phyloP scores from a whole-genome alignment of 2,888 invertebrate genomes.

The Horisme vitalbata region DNA sequence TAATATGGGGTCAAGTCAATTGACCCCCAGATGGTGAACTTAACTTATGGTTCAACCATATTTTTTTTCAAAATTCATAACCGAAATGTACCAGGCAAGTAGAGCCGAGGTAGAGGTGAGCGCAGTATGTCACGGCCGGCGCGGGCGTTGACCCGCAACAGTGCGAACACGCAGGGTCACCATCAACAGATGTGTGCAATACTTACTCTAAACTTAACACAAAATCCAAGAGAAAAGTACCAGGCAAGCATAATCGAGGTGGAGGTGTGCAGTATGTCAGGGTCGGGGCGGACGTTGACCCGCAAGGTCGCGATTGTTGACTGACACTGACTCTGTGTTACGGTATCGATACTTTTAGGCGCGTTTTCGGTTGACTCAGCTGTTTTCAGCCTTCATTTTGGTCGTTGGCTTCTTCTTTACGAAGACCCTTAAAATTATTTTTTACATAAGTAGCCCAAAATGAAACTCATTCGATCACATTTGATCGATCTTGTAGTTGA shows the following conservation, averaged over 20 bases:
- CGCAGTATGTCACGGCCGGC: conserved; percentile 30
- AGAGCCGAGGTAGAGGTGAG: conserved; percentile 9
- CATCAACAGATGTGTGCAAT: background rate
- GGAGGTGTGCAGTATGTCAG: conserved; percentile 22
- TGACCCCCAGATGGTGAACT: too few relatives aligned
- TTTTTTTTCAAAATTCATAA: conserved; percentile 15
- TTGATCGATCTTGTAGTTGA: too few relatives aligned
- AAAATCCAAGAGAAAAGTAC: conserved; percentile 17
- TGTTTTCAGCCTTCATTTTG: conserved; percentile 1
- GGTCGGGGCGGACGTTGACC: conserved; percentile 27
- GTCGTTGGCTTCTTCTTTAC: background rate
- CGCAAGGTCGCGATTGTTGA: conserved; percentile 10
- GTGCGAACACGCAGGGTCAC: conserved; percentile 20
- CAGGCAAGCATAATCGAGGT: conserved; percentile 7
- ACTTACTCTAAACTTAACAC: background rate
- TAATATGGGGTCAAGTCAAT: conserved; percentile 10
- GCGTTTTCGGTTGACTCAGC: background rate
- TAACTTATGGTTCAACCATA: too few relatives aligned
- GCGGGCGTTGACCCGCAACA: conserved; percentile 29
- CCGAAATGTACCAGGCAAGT: conserved; percentile 12
- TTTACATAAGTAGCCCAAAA: too few relatives aligned
- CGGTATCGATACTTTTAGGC: background rate
- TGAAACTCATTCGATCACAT: too few relatives aligned
- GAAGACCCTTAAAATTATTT: too few relatives aligned
- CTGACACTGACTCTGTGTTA: conserved; percentile 1